Evolutionary conservation across 53 echinoderm and acorn worm genomes (phyloP).

Genomic region (Antedon mediterranea): DNA sequence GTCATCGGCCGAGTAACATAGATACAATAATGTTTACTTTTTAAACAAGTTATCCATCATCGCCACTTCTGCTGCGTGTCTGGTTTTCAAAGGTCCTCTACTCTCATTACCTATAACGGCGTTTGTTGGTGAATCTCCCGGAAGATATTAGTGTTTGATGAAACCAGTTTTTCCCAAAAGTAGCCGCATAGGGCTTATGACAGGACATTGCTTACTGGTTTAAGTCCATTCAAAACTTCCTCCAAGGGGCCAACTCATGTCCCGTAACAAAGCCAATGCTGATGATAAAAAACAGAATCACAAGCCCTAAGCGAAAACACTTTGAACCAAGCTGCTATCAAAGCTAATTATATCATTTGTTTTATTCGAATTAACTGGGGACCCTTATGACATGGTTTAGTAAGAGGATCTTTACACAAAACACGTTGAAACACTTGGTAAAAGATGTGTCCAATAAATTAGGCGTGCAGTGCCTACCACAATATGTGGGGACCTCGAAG

Average conservation of each 20-base stretch:
- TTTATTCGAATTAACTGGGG: neutral
- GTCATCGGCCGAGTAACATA: neutral
- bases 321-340: neutral
- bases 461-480: neutral
- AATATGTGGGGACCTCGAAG: neutral
- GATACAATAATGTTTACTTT: neutral
- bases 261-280: neutral
- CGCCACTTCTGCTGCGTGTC: neutral
- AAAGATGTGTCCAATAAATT: neutral
- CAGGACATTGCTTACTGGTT: too few species aligned
- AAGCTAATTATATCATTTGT: neutral
- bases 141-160: neutral
- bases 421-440: neutral
- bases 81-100: neutral
- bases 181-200: neutral
- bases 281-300: neutral
- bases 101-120: neutral
- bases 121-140: neutral
- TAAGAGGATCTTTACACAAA: neutral
- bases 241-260: neutral
- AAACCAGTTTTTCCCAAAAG: too few species aligned
- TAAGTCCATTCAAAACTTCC: too few species aligned
- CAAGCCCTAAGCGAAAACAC: neutral
- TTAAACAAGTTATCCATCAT: neutral
- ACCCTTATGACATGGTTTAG: neutral